Percentiles rank a stretch among this genome's conserved stretches.
These are phyloP conservation scores for Carettochelys insculpta DNA, from an alignment of 2,113 vertebrate genomes.

Conservation along the genomic window DNA sequence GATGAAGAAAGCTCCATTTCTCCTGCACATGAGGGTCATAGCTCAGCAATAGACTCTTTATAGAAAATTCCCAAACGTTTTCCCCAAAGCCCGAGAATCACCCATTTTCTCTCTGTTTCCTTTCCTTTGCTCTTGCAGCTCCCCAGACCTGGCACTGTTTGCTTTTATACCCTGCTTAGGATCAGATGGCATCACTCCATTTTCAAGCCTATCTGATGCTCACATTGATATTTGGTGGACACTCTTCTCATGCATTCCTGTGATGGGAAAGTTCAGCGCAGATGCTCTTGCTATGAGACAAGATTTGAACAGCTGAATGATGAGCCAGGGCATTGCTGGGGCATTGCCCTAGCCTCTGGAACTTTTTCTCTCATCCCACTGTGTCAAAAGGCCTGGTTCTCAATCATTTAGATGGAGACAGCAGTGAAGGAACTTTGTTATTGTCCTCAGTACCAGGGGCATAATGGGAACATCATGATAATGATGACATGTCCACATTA, in stretches of 20 bases:
- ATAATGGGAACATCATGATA: too few species aligned
- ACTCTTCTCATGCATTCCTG: neutral
- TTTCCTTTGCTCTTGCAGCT: neutral
- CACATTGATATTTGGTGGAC: rapidly evolving
- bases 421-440: too few species aligned
- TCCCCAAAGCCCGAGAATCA: neutral
- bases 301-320: neutral
- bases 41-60: neutral
- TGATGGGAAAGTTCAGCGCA: neutral
- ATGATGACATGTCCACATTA: neutral
- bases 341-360: rapidly evolving
- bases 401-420: rapidly evolving
- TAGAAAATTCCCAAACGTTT: neutral
- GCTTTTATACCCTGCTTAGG: neutral
- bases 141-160: neutral
- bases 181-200: neutral
- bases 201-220: neutral
- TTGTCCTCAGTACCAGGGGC: too few species aligned
- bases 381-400: neutral
- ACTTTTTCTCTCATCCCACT: rapidly evolving
- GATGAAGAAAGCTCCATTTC: neutral
- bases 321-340: neutral
- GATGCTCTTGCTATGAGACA: neutral
- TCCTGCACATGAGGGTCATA: neutral
- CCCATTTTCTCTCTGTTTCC: neutral